These are phyloP conservation scores for Eumerus sabulonum DNA, from an alignment of 2,888 invertebrate genomes.

Conservation along the genomic window DNA sequence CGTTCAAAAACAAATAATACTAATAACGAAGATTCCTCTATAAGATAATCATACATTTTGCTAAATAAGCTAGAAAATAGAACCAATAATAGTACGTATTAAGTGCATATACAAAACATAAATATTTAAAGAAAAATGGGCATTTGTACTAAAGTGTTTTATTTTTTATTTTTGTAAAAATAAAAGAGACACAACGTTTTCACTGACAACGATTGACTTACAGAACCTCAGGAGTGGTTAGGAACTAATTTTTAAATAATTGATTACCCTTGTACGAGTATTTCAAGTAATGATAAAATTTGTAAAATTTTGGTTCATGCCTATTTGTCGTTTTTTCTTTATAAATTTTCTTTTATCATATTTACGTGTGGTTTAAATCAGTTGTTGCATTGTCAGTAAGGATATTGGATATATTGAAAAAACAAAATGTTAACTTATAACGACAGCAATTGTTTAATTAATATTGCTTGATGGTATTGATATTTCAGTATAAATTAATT, in stretches of 20 bases:
- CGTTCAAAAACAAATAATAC: background rate
- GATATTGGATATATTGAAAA: conserved; percentile 6
- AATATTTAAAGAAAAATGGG: background rate
- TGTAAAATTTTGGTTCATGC: conserved; percentile 25
- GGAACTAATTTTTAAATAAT: conserved; percentile 12
- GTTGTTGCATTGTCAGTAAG: too few relatives aligned
- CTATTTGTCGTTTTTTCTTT: background rate
- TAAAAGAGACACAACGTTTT: conserved; percentile 49
- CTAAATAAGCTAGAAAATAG: conserved; percentile 39
- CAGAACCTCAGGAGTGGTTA: conserved; percentile 62
- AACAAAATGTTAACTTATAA: too few relatives aligned
- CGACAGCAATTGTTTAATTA: too few relatives aligned
- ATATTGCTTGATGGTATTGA: conserved; percentile 22
- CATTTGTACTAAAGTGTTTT: conserved; percentile 35
- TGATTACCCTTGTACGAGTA: conserved; percentile 10
- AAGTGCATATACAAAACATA: background rate
- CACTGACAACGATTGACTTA: conserved; percentile 62
- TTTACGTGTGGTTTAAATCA: conserved; percentile 25
- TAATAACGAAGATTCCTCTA: conserved; percentile 51
- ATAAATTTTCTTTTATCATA: too few relatives aligned
- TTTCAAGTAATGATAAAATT: conserved; percentile 21
- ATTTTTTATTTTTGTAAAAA: conserved; percentile 53
- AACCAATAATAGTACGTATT: conserved; percentile 6
- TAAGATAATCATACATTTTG: conserved; percentile 51
- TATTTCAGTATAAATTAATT: conserved; percentile 32